Conservation (phyloP, 2,113 vertebrate genomes). For the Callipepla squamata region DNA sequence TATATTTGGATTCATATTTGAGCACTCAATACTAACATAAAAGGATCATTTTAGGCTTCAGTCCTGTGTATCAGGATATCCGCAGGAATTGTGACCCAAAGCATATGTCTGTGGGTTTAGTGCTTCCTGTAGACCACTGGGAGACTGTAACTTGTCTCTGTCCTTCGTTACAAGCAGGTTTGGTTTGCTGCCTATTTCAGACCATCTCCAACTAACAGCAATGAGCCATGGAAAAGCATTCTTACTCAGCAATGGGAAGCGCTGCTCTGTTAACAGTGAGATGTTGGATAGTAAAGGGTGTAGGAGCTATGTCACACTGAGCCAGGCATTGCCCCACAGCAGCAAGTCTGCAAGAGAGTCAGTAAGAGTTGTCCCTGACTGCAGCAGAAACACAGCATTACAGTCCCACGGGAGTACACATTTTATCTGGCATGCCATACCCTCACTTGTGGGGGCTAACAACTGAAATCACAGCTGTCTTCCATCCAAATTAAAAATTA, state of each 20-base stretch:
- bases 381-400: neutral
- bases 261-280: neutral
- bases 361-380: neutral
- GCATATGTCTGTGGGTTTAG: neutral
- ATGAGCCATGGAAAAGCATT: neutral
- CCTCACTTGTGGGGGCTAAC: neutral
- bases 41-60: neutral
- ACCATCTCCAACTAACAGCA: neutral
- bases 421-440: neutral
- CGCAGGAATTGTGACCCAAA: neutral
- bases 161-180: neutral
- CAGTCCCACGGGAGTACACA: neutral
- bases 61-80: neutral
- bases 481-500: conserved; percentile 52
- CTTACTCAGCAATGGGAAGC: accelerated
- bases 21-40: neutral
- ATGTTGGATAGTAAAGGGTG: neutral
- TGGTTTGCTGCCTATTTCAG: neutral
- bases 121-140: neutral
- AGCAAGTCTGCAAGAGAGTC: neutral
- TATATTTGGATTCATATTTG: neutral
- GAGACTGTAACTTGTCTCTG: neutral
- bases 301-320: neutral
- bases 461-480: conserved; percentile 47
- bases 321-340: neutral